These are phyloP conservation scores for Myotis davidii DNA, from an alignment of 2,113 vertebrate genomes.

Conservation along the genomic window DNA sequence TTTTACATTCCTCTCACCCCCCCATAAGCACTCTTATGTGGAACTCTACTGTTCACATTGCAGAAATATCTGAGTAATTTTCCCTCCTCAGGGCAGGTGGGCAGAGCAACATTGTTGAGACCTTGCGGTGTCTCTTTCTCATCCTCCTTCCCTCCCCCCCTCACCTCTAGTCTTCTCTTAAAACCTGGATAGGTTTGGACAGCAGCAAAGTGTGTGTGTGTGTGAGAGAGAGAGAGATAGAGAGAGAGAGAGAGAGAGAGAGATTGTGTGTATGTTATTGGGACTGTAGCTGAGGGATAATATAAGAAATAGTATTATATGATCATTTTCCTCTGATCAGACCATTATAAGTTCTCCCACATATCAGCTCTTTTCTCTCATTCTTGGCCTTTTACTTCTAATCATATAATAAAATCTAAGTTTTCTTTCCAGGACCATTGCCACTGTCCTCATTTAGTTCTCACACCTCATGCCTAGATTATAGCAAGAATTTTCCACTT, in stretches of 20 bases:
- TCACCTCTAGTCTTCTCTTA: not conserved
- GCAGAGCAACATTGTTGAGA: not conserved
- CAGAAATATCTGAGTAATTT: not conserved
- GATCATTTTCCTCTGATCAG: not conserved
- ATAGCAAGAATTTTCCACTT: not conserved
- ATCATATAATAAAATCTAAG: not conserved
- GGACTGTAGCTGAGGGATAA: not conserved
- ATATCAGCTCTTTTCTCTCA: not conserved
- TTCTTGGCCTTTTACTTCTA: not conserved
- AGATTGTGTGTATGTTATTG: not conserved
- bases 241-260: too few relatives aligned
- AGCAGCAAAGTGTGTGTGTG: not conserved
- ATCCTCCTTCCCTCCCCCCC: too few relatives aligned
- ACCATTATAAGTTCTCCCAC: not conserved
- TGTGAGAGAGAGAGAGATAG: not conserved
- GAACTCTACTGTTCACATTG: not conserved
- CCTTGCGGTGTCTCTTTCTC: not conserved
- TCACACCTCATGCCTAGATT: not conserved
- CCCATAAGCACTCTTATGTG: not conserved
- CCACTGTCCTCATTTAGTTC: not conserved
- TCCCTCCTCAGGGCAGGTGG: not conserved
- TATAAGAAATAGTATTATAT: not conserved
- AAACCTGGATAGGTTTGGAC: not conserved
- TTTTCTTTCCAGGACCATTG: constrained; percentile 8
- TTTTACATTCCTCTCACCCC: too few relatives aligned